Conservation (phyloP, 2,797 vertebrate species). For the Trichosurus vulpecula region DNA sequence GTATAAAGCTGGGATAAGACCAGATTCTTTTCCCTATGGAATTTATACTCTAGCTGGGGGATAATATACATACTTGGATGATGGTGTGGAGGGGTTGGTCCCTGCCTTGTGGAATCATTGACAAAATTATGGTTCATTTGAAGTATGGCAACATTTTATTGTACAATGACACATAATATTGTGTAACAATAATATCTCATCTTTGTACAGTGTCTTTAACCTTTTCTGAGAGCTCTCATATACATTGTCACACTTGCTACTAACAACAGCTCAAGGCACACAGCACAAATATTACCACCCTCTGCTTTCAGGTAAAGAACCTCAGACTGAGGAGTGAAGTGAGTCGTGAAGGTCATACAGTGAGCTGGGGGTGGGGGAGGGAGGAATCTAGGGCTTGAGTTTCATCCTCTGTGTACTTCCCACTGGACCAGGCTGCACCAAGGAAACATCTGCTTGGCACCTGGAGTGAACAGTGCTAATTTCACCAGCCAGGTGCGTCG, state of each 20-base stretch:
- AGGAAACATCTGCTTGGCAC: background rate
- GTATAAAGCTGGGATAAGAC: background rate
- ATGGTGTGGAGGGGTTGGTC: background rate
- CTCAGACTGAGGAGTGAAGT: background rate
- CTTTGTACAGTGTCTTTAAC: conserved; percentile 12
- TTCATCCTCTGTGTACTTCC: background rate
- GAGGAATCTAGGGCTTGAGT: background rate
- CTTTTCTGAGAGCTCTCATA: background rate
- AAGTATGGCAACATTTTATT: background rate
- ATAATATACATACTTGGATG: background rate
- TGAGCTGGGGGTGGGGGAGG: background rate
- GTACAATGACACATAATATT: background rate
- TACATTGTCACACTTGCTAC: background rate
- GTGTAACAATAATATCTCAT: background rate
- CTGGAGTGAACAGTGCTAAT: background rate
- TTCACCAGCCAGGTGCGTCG: conserved; percentile 13
- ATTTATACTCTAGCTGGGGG: background rate
- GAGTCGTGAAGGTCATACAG: background rate
- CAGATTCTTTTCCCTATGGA: background rate
- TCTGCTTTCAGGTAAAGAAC: background rate
- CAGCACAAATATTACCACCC: fast-evolving
- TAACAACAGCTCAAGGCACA: background rate
- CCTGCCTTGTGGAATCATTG: background rate
- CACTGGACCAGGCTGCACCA: background rate
- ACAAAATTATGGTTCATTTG: background rate